Conservation (phyloP, 1,140 invertebrate species). For the Asobara japonica region DNA sequence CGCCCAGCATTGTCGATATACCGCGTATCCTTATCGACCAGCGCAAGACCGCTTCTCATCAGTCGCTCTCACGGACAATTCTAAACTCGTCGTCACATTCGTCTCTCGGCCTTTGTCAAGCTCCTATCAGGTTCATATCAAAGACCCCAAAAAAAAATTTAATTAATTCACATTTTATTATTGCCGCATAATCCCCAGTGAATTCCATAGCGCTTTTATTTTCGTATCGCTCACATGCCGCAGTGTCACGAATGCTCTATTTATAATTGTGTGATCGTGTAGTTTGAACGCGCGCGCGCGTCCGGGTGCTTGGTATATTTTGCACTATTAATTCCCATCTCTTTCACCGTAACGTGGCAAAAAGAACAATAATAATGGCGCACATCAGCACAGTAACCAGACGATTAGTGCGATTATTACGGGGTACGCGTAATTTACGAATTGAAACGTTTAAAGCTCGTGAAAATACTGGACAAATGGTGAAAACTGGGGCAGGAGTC, state of each 20-base stretch:
- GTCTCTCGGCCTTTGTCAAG: neutral
- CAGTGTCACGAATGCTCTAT: constrained; percentile 9
- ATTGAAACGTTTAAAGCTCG: neutral
- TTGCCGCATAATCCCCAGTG: neutral
- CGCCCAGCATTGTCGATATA: neutral
- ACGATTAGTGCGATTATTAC: constrained; percentile 2
- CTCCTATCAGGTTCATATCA: neutral
- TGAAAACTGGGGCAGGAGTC: constrained; percentile 30
- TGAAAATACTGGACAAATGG: neutral
- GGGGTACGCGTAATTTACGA: neutral
- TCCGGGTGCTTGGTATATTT: neutral
- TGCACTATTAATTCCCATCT: constrained; percentile 8
- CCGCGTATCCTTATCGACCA: neutral
- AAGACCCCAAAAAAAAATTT: neutral
- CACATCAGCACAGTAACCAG: constrained; percentile 19
- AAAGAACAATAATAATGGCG: no score
- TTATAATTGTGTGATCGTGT: neutral
- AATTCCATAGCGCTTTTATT: neutral
- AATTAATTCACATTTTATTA: no score
- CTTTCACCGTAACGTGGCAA: constrained; percentile 5
- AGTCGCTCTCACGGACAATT: neutral
- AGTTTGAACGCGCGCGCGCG: neutral
- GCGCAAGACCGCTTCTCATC: neutral
- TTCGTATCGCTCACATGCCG: neutral
- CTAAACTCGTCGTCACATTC: neutral